Evolutionary conservation across 2,113 vertebrate genomes (phyloP), one percentile per base, ranked within the genome.

Genomic region (Rhinopithecus roxellana): DNA sequence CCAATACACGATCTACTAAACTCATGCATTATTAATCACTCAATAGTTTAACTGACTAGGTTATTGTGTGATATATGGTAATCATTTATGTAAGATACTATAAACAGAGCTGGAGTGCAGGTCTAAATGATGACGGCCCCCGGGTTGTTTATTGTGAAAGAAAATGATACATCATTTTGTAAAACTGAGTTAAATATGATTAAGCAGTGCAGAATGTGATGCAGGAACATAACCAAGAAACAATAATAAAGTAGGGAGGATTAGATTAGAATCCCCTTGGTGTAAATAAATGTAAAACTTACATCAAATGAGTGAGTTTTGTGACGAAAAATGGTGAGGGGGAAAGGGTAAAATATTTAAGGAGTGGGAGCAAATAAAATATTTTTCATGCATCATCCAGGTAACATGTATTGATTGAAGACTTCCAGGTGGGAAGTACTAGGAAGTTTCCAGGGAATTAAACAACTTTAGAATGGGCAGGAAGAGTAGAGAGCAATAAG

Each of bases 401-500:
- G 12, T 3, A n/a, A 16, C 18, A 30, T 0, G 1, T 2, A 6
- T 6, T 20, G 17, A n/a, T 48, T 14, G 23, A 38, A 23, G 9
- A 32, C 1, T 43, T 27, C 27, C 67, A 27, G 25, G 18, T 14
- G 27, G 30, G 75, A 45, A 35, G 52, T 23, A 1, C 2, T 14
- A 3, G 8, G 48, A 43, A 35, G 57, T 11, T 32, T 40, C 22
- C 5, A 12, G n/a, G 27, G 6, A 48, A 32, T 3, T 6, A 18
- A 20, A 69, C n/a, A 16, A 9, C 40, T 25, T 5, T 25, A 61
- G 3, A 83, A n/a, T 4, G 12, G 13, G 3, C 18, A n/a, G 67
- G 38, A 3, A 5, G 7, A 12, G 2, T 1, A 23, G 22, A n/a
- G 67, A 70, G 45, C 48, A n/a, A 1, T 6, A 6, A 18, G 1